Evolutionary conservation across 2,797 vertebrate species (phyloP).

Genomic region (Squalus acanthias): DNA sequence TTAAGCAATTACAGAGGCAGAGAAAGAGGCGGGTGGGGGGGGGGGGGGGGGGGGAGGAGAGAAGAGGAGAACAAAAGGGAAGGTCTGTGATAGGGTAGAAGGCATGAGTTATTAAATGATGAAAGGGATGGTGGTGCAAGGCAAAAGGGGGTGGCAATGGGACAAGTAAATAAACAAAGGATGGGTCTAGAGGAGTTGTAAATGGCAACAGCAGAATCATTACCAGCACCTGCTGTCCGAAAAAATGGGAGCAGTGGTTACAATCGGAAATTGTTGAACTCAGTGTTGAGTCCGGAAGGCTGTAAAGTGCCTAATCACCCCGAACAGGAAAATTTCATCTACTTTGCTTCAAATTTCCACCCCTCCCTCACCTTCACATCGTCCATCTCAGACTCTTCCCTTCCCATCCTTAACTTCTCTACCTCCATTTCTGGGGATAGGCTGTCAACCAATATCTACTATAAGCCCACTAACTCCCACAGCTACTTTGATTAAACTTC

Average conservation of each 20-base stretch:
- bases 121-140: neutral
- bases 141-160: neutral
- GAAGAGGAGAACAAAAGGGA: neutral
- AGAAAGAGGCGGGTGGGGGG: neutral
- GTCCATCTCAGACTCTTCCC: neutral
- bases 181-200: neutral
- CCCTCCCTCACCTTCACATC: neutral
- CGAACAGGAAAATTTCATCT: neutral
- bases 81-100: neutral
- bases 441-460: no score
- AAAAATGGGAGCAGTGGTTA: no score
- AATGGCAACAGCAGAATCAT: neutral
- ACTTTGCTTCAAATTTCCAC: neutral
- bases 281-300: neutral
- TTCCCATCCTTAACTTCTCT: neutral
- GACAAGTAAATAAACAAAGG: no score
- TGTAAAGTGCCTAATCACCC: neutral
- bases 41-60: no score
- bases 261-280: neutral
- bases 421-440: no score
- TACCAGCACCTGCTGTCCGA: no score
- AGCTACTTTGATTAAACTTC: no score
- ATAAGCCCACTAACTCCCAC: no score
- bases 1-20: neutral
- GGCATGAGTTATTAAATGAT: neutral